Evolutionary conservation across 2,113 vertebrate species (phyloP), one percentile per base, ranked within the genome.

Genomic region (Sorex araneus): DNA sequence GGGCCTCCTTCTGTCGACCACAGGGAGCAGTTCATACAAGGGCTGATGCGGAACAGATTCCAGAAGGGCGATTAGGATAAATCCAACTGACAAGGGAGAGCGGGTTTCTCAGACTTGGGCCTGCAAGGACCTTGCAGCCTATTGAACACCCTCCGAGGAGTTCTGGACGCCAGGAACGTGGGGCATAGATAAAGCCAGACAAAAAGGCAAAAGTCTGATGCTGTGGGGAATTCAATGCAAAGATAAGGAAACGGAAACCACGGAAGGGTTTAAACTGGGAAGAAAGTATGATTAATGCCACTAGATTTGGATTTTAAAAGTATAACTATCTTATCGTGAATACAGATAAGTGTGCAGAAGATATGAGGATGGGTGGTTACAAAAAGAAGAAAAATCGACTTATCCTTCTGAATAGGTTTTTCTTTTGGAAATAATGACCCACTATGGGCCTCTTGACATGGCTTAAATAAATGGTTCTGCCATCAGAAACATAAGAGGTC

Each of bases 261-360:
- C 15, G 54, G 78, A 85, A 45, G 25, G 30, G 75, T 88, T 84
- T 69, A 79, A 90, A 27, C 45, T 57, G 36, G 25, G 45, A 92
- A 50, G 76, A 23, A 91, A 95, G 80, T 86, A 54, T 67, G 78
- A 97, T 95, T 93, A 92, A 83, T 87, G 27, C 69, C 18, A 74
- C 57, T 43, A 75, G 66, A 93, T 86, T 84, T 91, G 79, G 3
- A 87, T 93, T 92, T 92, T 32, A 16, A 79, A 94, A 81, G 77
- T 94, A 34, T 23, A 66, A 2, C 0, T 88, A 66, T 91, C 45
- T 94, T 93, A 79, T 94, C 18, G 3, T 84, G 82, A 84, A 94
- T 91, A 34, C n/a, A 90, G 78, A 95, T 90, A 77, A 82, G 16
- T 36, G 0, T 73, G 83, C 19, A 77, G 40, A 93, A 63, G 54